A percentile compares a stretch with the other conserved stretches of the same genome.
These are phyloP conservation scores for Spinus olivaceus DNA, from an alignment of 2,797 vertebrate species.

Conservation along the genomic window DNA sequence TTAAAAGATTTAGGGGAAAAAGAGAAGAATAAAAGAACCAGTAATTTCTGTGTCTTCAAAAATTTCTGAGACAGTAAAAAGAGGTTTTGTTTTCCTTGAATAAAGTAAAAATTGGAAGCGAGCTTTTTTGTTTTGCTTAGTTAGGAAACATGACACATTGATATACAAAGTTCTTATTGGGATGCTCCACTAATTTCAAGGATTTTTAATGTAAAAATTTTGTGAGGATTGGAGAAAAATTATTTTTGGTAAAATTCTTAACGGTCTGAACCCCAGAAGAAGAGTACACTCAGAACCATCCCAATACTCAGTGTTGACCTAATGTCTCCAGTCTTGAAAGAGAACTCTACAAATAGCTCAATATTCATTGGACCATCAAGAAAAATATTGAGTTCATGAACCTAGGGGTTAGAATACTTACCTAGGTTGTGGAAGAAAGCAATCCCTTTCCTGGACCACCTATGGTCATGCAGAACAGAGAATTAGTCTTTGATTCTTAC, in stretches of 20 bases:
- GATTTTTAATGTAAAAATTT: not conserved
- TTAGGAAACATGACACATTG: not conserved
- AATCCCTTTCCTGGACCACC: not conserved
- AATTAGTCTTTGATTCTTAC: not conserved
- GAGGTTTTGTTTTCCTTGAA: not conserved
- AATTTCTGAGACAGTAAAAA: not conserved
- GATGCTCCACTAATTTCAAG: not conserved
- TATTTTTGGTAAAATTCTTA: not conserved
- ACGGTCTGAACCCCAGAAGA: not conserved
- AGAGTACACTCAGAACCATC: not conserved
- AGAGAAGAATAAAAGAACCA: not conserved
- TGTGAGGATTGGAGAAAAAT: rapidly evolving
- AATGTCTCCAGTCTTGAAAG: not conserved
- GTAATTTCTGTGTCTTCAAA: not conserved
- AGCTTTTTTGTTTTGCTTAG: not conserved
- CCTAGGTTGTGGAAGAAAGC: not conserved
- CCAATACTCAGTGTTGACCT: not conserved
- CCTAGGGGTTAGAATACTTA: not conserved
- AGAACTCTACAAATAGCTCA: not conserved
- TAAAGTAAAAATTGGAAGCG: rapidly evolving
- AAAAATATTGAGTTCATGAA: not conserved
- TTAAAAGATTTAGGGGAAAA: rapidly evolving
- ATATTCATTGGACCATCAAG: not conserved
- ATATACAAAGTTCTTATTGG: not conserved
- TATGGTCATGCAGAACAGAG: rapidly evolving